A percentile compares a stretch with the other conserved stretches of the same genome.
Conservation (phyloP, 2,113 vertebrate species). For the Tyto alba region DNA sequence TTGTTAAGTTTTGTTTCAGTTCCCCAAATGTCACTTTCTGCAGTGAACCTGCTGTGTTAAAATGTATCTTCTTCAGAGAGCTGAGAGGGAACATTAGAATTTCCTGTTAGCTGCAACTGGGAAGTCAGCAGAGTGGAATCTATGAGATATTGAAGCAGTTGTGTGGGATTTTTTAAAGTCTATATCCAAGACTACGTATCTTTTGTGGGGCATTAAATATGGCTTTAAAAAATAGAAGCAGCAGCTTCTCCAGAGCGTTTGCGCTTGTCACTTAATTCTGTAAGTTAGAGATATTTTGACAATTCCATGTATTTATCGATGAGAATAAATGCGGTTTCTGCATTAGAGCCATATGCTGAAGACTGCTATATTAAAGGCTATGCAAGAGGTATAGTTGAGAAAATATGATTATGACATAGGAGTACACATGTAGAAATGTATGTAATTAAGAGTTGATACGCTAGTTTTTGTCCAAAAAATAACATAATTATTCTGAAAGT, state of each 20-base stretch:
- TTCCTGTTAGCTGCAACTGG: background rate
- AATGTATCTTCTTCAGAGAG: background rate
- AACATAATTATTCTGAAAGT: background rate
- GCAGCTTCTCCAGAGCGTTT: background rate
- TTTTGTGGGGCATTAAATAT: background rate
- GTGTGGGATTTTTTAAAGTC: background rate
- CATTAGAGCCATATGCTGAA: background rate
- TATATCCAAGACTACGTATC: background rate
- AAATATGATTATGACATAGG: background rate
- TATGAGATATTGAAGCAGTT: background rate
- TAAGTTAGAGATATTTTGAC: background rate
- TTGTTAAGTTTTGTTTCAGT: background rate
- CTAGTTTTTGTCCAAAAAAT: background rate
- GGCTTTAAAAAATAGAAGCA: background rate
- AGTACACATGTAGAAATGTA: background rate
- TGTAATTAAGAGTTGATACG: background rate
- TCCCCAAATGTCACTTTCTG: background rate
- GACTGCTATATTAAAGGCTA: background rate
- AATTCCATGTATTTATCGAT: background rate
- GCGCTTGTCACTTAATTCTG: background rate
- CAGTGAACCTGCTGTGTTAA: background rate
- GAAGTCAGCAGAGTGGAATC: background rate
- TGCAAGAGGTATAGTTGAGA: background rate
- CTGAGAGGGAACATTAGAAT: background rate
- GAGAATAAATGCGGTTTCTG: background rate